These are phyloP conservation scores for Carassius auratus DNA, from an alignment of 2,113 vertebrate genomes.

Conservation along the genomic window DNA sequence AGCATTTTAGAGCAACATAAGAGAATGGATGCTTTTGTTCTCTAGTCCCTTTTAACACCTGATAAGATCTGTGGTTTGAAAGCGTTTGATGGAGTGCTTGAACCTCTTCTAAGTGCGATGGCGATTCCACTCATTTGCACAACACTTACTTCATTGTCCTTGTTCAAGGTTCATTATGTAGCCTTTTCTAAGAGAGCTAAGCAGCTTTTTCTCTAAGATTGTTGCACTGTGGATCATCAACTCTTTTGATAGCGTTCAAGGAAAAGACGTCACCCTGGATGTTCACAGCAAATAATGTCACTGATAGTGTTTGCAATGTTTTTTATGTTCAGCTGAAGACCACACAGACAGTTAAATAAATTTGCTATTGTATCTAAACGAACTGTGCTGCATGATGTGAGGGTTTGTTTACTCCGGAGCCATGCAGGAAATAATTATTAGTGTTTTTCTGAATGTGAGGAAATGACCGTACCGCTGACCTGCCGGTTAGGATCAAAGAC, in stretches of 20 bases:
- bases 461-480: constrained; percentile 69
- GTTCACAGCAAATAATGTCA: neutral
- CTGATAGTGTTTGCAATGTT: neutral
- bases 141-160: constrained; percentile 18
- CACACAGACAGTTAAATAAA: neutral
- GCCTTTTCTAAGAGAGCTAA: constrained; percentile 25
- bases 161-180: constrained; percentile 21
- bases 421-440: constrained; percentile 63
- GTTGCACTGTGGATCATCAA: constrained; percentile 42
- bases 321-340: constrained; percentile 23
- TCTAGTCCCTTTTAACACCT: constrained; percentile 51
- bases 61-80: constrained; percentile 51
- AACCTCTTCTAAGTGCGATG: constrained; percentile 49
- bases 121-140: constrained; percentile 48
- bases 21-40: constrained; percentile 45
- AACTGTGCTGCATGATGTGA: neutral
- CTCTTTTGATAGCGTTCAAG: neutral
- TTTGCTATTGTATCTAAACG: constrained; percentile 3
- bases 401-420: constrained; percentile 60
- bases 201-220: constrained; percentile 25
- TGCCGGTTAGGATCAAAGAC: constrained; percentile 70
- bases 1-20: constrained; percentile 24
- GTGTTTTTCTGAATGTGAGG: constrained; percentile 65
- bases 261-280: constrained; percentile 6
- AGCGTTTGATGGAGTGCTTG: constrained; percentile 48